A percentile compares a stretch with the other conserved stretches of the same genome.
Evolutionary conservation across 2,888 invertebrate species (phyloP).

Genomic region (Hoplodrina ambigua): DNA sequence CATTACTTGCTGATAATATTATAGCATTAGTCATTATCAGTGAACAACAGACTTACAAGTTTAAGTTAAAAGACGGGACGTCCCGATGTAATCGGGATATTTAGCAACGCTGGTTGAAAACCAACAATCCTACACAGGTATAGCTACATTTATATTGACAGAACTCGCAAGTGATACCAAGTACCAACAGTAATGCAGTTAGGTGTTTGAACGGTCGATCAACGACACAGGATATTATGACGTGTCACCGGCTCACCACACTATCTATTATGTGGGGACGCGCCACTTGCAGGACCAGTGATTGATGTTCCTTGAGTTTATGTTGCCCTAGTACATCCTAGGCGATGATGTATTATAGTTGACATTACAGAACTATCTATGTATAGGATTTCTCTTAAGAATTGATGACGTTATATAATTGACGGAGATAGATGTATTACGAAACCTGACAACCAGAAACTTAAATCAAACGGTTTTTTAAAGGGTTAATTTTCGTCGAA

Average conservation of each 20-base stretch:
- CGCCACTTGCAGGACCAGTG: constrained; percentile 41
- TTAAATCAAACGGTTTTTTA: too few species aligned
- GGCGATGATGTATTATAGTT: constrained; percentile 27
- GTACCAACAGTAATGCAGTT: constrained; percentile 39
- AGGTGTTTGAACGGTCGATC: constrained; percentile 41
- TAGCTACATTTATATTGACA: not conserved
- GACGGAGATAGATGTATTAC: not conserved
- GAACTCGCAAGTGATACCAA: constrained; percentile 21
- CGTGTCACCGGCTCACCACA: constrained; percentile 55
- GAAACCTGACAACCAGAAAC: not conserved
- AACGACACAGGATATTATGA: constrained; percentile 47
- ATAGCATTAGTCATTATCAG: too few species aligned
- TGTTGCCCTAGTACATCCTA: constrained; percentile 48
- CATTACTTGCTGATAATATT: too few species aligned
- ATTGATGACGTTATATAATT: constrained; percentile 13
- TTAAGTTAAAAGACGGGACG: too few species aligned
- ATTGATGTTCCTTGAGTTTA: constrained; percentile 44
- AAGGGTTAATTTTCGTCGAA: too few species aligned
- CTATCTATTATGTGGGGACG: constrained; percentile 57
- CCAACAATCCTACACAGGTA: not conserved
- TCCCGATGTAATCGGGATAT: too few species aligned
- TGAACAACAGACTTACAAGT: too few species aligned
- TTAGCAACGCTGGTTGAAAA: too few species aligned
- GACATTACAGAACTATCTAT: constrained; percentile 6
- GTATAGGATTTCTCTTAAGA: not conserved